These are phyloP conservation scores for Choloepus hoffmanni DNA, from an alignment of 2,113 vertebrate genomes.

Conservation along the genomic window DNA sequence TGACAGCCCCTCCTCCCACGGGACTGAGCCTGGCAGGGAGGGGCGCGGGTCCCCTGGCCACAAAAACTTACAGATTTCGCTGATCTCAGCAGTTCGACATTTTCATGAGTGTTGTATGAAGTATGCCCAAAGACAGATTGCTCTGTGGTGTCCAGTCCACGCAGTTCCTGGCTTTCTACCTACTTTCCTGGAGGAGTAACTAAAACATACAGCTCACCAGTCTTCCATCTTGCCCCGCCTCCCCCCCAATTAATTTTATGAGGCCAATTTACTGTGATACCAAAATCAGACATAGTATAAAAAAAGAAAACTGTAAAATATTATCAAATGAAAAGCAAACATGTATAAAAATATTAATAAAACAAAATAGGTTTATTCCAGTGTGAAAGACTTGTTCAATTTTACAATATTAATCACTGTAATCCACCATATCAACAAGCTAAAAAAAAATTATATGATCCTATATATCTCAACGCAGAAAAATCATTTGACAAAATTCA, in stretches of 20 bases:
- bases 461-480: background rate
- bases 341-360: background rate
- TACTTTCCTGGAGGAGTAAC: no score
- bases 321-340: background rate
- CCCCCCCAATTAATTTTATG: background rate
- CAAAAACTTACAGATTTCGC: no score
- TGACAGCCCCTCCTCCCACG: no score
- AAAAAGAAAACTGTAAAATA: background rate
- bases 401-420: slow-evolving; percentile 3
- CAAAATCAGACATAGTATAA: background rate
- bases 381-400: background rate
- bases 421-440: background rate
- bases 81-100: no score
- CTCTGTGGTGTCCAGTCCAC: no score
- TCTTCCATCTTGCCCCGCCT: no score
- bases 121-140: no score
- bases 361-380: background rate
- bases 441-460: background rate
- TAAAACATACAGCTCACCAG: no score
- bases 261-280: background rate
- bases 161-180: no score
- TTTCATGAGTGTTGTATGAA: no score
- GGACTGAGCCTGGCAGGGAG: no score
- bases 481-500: background rate
- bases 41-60: no score